These are phyloP conservation scores for Acropora yongei DNA, from an alignment of 64 coral and sea anemone genomes.

Conservation along the genomic window DNA sequence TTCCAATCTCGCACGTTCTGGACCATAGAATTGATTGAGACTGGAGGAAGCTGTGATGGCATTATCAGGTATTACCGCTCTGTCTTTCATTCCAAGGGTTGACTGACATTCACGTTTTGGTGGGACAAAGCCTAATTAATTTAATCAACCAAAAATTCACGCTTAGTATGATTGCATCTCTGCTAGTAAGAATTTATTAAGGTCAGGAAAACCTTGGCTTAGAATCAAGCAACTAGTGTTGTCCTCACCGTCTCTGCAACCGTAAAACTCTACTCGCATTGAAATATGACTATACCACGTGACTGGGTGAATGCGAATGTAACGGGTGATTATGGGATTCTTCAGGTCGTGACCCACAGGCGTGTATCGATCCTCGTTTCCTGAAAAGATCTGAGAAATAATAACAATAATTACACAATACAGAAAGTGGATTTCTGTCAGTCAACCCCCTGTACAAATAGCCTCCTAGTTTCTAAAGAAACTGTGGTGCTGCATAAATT, in stretches of 20 bases:
- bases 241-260: background rate
- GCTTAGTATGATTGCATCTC: too few species aligned
- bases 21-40: conserved; percentile 64
- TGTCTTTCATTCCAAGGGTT: conserved; percentile 17
- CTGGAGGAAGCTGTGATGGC: conserved; percentile 57
- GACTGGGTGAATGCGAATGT: conserved; percentile 33
- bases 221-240: too few species aligned
- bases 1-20: conserved; percentile 60
- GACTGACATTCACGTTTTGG: conserved; percentile 29
- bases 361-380: background rate
- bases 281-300: conserved; percentile 55
- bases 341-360: background rate
- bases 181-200: too few species aligned
- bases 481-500: too few species aligned
- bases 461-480: too few species aligned
- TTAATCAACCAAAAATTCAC: too few species aligned
- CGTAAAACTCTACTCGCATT: conserved; percentile 49
- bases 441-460: too few species aligned
- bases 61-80: conserved; percentile 14
- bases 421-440: too few species aligned
- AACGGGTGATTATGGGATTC: conserved; percentile 4
- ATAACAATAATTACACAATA: too few species aligned
- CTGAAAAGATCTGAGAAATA: background rate
- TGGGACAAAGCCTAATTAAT: background rate
- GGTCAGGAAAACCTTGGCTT: too few species aligned